Base-by-base conservation (phyloP, 2,888 invertebrate genomes). In the Hemithea aestivaria region DNA sequence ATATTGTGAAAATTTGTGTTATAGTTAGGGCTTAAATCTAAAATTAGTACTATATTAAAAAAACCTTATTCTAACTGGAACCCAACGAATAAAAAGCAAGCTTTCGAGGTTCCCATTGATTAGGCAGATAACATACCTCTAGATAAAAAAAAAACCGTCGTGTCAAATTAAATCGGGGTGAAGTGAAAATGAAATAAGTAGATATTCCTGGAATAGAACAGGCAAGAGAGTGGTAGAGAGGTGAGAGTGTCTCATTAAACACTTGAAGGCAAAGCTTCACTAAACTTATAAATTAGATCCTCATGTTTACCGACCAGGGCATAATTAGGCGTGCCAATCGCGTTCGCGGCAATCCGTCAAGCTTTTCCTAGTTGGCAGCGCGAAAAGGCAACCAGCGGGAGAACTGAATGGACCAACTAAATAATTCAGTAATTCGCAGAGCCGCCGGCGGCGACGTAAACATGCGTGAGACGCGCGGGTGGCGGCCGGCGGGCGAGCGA, bases 341-440 rank as follows among this genome's bases (percentile, higher is more conserved):
- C 50, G 53, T 65, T 66, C 61, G 63, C 55, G 58, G 61, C 66
- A 62, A 76, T 79, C 71, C 76, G 73, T 80, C 80, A 80, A 72
- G 75, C 72, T 75, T 74, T 70, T 72, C 61, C 63, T 66, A 70
- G 66, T 65, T 63, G 61, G 72, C 67, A 76, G 76, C 80, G 80
- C 74, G 80, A 77, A 78, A 80, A 82, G 80, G 80, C 78, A 77
- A 73, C 73, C 73, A 72, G 69, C 71, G 70, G 62, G 71, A 75
- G 69, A 79, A 79, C 76, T 85, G 85, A 87, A 87, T 87, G 85
- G 83, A 76, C 80, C 80, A 84, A 85, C 84, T 85, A 82, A 84
- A 87, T 87, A 82, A 83, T 87, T 84, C 73, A 87, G 80, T 83
- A 84, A 84, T 83, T 81, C 81, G 78, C 74, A 72, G 68, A 74